Percentiles rank a stretch among this genome's conserved stretches.
phyloP scores from a whole-genome alignment of 2,888 invertebrate genomes.

The Operophtera brumata region DNA sequence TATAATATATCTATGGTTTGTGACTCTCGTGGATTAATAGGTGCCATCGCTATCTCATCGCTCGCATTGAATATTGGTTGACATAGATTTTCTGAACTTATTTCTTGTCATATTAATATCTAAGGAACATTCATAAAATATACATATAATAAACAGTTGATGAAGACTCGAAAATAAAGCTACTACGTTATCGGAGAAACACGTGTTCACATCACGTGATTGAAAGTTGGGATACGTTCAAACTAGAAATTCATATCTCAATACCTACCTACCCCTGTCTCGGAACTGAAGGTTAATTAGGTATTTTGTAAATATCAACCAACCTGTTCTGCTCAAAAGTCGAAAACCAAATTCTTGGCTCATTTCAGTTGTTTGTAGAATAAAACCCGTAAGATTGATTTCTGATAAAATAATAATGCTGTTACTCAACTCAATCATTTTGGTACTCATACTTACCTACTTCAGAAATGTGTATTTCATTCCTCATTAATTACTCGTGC shows the following conservation, averaged over 20 bases:
- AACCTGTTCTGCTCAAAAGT: no score
- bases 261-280: no score
- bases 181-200: conserved; percentile 3
- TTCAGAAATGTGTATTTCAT: no score
- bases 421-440: no score
- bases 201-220: conserved; percentile 17
- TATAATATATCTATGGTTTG: no score
- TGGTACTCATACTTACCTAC: no score
- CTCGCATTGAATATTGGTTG: neutral
- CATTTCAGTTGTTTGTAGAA: no score
- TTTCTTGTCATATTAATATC: neutral
- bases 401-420: no score
- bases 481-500: no score
- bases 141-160: conserved; percentile 8
- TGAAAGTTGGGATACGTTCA: neutral
- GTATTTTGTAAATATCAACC: neutral
- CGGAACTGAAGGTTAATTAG: neutral
- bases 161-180: conserved; percentile 4
- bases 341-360: no score
- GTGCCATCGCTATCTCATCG: neutral
- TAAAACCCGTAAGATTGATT: no score
- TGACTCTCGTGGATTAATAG: neutral
- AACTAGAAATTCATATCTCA: neutral
- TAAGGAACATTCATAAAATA: neutral
- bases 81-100: neutral